These are phyloP conservation scores for Spodoptera frugiperda DNA, from an alignment of 1,140 invertebrate species.

Conservation along the genomic window DNA sequence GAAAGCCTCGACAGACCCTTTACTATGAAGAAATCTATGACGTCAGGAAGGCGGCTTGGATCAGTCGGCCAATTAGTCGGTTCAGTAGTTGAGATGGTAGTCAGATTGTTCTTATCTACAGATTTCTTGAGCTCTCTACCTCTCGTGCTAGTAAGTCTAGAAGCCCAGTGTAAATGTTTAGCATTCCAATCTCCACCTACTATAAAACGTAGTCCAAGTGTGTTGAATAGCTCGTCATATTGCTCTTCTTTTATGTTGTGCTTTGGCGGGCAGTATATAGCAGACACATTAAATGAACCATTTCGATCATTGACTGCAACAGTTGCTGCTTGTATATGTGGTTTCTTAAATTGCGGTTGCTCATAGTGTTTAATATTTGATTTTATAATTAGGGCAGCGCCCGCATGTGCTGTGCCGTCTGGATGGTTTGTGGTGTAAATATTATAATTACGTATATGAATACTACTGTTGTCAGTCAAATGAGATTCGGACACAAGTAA, in stretches of 20 bases:
- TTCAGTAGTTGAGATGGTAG: not conserved
- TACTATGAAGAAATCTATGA: conserved; percentile 41
- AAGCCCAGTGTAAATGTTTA: conserved; percentile 50
- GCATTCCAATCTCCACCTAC: conserved; percentile 52
- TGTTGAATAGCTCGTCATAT: conserved; percentile 6
- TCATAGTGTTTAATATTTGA: no score
- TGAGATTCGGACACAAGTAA: no score
- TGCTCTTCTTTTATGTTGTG: not conserved
- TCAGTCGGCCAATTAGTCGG: conserved; percentile 7
- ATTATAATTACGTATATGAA: no score
- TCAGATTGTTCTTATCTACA: not conserved
- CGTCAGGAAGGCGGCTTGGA: not conserved
- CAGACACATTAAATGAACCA: not conserved
- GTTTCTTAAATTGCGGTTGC: no score
- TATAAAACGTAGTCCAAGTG: conserved; percentile 32
- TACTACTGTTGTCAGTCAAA: no score
- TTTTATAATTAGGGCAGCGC: no score
- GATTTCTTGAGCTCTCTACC: conserved; percentile 5
- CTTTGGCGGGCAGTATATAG: not conserved
- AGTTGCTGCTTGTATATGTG: conserved; percentile 1
- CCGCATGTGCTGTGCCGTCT: not conserved
- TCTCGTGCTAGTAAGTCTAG: conserved; percentile 23
- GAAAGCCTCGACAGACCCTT: conserved; percentile 36
- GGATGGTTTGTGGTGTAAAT: no score
- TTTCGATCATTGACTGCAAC: not conserved